A percentile compares a stretch with the other conserved stretches of the same genome.
These are phyloP conservation scores for Mixornis gularis DNA, from an alignment of 2,113 vertebrate genomes.

Conservation along the genomic window DNA sequence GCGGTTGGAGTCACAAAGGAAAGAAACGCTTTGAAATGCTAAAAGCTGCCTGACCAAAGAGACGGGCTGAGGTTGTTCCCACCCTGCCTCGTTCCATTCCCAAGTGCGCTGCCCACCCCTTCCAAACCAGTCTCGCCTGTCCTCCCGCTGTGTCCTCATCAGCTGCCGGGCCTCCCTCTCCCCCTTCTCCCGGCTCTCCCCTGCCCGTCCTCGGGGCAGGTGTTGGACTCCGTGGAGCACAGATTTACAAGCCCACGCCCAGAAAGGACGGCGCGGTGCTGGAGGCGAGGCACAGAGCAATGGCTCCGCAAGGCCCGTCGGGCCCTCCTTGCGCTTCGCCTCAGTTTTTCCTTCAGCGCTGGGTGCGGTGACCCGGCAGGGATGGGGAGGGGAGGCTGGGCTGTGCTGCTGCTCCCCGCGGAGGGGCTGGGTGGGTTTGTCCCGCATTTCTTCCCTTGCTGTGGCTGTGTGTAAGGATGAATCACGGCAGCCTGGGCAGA, in stretches of 20 bases:
- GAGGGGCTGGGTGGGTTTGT: background rate
- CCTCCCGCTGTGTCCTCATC: background rate
- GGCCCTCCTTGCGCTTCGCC: fast-evolving
- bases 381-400: background rate
- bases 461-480: background rate
- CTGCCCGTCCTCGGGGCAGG: background rate
- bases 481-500: background rate
- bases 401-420: background rate
- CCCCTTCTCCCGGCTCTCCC: background rate
- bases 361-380: background rate
- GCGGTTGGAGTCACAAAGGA: conserved; percentile 22
- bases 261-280: fast-evolving
- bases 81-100: background rate
- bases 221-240: fast-evolving
- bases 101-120: background rate
- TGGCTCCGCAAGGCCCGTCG: fast-evolving
- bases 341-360: fast-evolving
- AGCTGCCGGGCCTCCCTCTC: background rate
- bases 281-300: background rate
- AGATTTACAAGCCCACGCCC: fast-evolving
- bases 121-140: background rate
- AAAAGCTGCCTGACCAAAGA: conserved; percentile 15
- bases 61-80: background rate
- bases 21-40: conserved; percentile 42
- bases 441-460: background rate